Percentiles rank a stretch among this genome's conserved stretches.
Evolutionary conservation across 2,888 invertebrate species (phyloP).

Genomic region (Brenthis hecate): DNA sequence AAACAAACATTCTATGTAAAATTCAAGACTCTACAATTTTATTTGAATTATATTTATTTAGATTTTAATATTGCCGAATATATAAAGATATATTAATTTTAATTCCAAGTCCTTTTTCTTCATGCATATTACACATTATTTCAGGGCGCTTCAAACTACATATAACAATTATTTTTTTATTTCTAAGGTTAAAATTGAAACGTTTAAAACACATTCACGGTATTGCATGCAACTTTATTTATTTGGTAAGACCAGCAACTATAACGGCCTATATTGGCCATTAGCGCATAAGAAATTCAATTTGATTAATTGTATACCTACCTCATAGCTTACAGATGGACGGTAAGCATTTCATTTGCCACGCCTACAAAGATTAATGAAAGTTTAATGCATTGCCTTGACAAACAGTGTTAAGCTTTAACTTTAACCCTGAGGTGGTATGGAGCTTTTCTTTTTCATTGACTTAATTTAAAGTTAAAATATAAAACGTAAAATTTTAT

Average conservation of each 20-base stretch:
- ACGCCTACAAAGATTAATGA: constrained; percentile 32
- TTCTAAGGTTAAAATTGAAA: no score
- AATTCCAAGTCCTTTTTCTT: no score
- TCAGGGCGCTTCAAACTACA: no score
- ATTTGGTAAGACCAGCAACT: neutral
- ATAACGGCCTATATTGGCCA: neutral
- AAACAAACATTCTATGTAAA: no score
- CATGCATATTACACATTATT: no score
- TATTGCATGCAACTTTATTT: neutral
- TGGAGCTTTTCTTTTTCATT: neutral
- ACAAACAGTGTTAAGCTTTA: neutral
- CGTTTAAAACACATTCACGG: no score
- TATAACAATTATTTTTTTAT: no score
- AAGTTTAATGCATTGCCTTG: constrained; percentile 23
- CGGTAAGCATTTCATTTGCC: constrained; percentile 11
- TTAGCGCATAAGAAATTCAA: constrained; percentile 30
- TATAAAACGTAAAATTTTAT: no score
- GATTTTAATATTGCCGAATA: no score
- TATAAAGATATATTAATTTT: no score
- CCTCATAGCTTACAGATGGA: constrained; percentile 3
- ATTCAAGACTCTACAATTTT: no score
- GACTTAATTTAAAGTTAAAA: neutral
- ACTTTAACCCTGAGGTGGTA: neutral
- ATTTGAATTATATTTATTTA: no score
- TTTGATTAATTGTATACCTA: constrained; percentile 30